Evolutionary conservation across 2,888 invertebrate species (phyloP).

Genomic region (Ophion ventricosus): DNA sequence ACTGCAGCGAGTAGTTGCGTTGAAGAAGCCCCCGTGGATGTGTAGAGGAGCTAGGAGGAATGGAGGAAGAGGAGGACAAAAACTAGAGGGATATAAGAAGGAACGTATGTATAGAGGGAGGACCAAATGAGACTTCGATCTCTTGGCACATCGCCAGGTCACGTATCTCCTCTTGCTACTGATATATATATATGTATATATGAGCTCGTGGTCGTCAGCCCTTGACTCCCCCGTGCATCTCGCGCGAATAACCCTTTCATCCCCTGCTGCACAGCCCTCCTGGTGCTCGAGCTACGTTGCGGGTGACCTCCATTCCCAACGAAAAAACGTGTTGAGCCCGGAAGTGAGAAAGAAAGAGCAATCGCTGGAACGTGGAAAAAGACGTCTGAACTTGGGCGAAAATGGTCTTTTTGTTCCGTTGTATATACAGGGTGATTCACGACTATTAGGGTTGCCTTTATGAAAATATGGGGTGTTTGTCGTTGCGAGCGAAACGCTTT

Average conservation of each 20-base stretch:
- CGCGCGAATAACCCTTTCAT: constrained; percentile 39
- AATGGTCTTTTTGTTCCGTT: not conserved
- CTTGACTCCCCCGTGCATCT: constrained; percentile 44
- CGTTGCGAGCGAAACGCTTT: no score
- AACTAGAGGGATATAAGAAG: constrained; percentile 6
- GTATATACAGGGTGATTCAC: not conserved
- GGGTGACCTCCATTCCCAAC: constrained; percentile 21
- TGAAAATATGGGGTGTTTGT: no score
- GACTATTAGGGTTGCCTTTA: not conserved
- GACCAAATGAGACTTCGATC: constrained; percentile 63
- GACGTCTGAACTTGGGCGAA: not conserved
- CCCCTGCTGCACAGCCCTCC: constrained; percentile 11
- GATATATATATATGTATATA: not conserved
- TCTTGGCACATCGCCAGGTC: constrained; percentile 67
- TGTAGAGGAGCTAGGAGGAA: constrained; percentile 10
- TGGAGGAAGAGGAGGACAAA: constrained; percentile 27
- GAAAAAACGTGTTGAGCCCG: not conserved
- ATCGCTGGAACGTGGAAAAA: not conserved
- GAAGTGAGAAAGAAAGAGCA: constrained; percentile 38
- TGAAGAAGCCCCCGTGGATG: constrained; percentile 20
- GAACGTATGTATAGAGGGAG: not conserved
- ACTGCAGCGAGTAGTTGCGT: constrained; percentile 18
- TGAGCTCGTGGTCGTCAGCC: constrained; percentile 23
- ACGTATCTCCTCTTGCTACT: constrained; percentile 58
- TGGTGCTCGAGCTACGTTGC: not conserved